Evolutionary conservation across 2,888 invertebrate species (phyloP), one percentile per base, ranked within the genome.

Genomic region (Conops quadrifasciatus): DNA sequence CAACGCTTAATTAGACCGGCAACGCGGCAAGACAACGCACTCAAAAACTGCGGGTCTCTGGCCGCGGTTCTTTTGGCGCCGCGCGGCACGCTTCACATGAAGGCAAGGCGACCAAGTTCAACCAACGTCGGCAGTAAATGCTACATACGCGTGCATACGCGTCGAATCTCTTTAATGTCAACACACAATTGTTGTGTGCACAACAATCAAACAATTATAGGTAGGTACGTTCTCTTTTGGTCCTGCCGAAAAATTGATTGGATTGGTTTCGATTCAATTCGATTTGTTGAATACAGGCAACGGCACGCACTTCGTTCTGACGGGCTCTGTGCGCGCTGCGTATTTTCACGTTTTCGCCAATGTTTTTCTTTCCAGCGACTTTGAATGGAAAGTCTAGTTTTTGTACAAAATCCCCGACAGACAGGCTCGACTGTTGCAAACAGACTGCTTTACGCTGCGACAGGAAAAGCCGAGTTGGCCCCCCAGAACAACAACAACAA

Each of bases 391-490:
- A 36, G 47, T 26, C 49, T 64, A 19, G 30, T 36, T 65, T 66
- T 56, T 30, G 53, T 53, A 19, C 1, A 58, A 43, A 67, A 58
- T 26, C 58, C 67, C 43, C 72, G 68, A 73, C 71, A 73, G 60
- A 73, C 73, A 66, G 67, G 58, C 63, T 60, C 71, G 73, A 73
- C 73, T 73, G 73, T 71, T 73, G 73, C 71, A 56, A 71, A 60
- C 73, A 73, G 73, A 73, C 73, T 73, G 56, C 21, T 73, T 72
- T 71, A 73, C 75, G 71, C 71, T 72, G 75, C 71, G 66, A 70
- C 75, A 71, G 28, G 73, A 75, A 74, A 73, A 75, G 71, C 71
- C 74, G 72, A 71, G 72, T 76, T 72, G 74, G 67, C 71, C 72
- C 66, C 71, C 70, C 59, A 30, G 30, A 36, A 53, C 53, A 53